Evolutionary conservation across 2,797 vertebrate species (phyloP).

Genomic region (Antennarius maculatus): DNA sequence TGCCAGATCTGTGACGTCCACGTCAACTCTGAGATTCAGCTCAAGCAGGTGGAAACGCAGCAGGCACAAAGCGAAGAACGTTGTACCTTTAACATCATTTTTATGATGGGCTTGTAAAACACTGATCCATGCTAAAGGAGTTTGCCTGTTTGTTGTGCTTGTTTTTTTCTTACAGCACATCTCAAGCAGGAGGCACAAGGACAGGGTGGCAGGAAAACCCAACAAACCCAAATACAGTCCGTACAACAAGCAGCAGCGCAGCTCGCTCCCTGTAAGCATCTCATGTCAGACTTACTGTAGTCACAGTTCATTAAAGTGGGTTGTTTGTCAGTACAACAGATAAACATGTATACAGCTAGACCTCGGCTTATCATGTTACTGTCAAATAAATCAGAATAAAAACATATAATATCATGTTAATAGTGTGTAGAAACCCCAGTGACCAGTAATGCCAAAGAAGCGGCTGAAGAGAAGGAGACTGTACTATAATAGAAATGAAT

Average conservation of each 20-base stretch:
- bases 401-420: too few relatives aligned
- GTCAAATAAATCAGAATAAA: too few relatives aligned
- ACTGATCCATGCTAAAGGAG: too few relatives aligned
- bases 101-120: too few relatives aligned
- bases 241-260: conserved; percentile 94
- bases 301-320: not conserved
- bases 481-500: too few relatives aligned
- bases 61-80: not conserved
- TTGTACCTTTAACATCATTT: not conserved
- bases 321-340: too few relatives aligned
- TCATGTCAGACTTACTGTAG: not conserved
- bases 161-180: conserved; percentile 89
- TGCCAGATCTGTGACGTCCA: conserved; percentile 98
- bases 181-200: conserved; percentile 98
- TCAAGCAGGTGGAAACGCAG: conserved; percentile 89
- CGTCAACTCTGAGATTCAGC: conserved; percentile 97
- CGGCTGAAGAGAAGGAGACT: too few relatives aligned
- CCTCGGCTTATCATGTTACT: too few relatives aligned
- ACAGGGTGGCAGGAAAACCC: conserved; percentile 95
- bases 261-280: conserved; percentile 84
- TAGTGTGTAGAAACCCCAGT: too few relatives aligned
- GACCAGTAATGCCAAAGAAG: too few relatives aligned
- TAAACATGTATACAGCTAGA: too few relatives aligned
- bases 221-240: conserved; percentile 97
- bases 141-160: not conserved